Evolutionary conservation across 23 tunicate species (phyloP), one percentile per base, ranked within the genome.

Genomic region (Diplosoma virens): DNA sequence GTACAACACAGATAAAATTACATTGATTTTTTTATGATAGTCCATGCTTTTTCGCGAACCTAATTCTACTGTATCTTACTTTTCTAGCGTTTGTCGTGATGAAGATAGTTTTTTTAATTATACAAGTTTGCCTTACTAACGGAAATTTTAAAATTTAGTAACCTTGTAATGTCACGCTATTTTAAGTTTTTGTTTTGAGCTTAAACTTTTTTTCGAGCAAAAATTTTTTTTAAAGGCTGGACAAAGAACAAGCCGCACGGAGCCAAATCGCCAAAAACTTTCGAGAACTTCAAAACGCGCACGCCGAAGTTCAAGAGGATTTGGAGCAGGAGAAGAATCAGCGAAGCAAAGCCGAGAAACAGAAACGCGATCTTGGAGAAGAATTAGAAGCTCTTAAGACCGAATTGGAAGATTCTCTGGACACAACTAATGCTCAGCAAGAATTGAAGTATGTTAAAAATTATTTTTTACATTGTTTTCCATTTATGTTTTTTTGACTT

Each of bases 311-410:
- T 35, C 89, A 83, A 67, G 99, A 94, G 52, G 99, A 94, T 68
- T 76, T 94, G 47, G 99, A 94, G 48, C 92, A 87, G 67, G 99
- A 94, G 58, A 74, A 61, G 77, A 37, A 61, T 5, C 87, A 79
- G 74, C 73, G 99, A 58, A 70, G 37, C 70, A 94, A 94, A 52
- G 90, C 99, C 21, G 99, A 94, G 63, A 94, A 94, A 71, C 80
- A 75, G 58, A 94, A 80, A 73, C 55, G 95, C 28, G 99, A 94
- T 64, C 83, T 94, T 21, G 74, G 87, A 34, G 99, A 94, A 31
- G 99, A 94, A 79, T 83, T 94, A 66, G 99, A 94, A 67, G 94
- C 99, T 2, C 95, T 94, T 25, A 94, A 94, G 41, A 55, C 92
- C 24, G 99, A 94, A 41, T 52, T 94, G 66, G 99, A 94, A 55